phyloP scores from a whole-genome alignment of 2,888 invertebrate species.

The Drosophila testacea region DNA sequence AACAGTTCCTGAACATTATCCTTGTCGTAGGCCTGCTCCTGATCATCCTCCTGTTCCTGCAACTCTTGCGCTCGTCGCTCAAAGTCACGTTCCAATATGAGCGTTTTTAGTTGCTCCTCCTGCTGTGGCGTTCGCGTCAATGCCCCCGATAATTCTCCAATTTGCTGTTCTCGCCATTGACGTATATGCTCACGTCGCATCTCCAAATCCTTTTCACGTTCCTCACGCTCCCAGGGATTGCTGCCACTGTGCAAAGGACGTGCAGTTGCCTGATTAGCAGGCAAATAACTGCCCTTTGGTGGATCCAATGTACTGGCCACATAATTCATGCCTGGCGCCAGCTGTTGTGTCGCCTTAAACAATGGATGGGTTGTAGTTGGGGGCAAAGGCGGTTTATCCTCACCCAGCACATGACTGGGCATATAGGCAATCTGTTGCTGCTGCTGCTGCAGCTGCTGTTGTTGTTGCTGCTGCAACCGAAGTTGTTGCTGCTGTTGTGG shows the following conservation, averaged over 20 bases:
- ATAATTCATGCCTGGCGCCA: constrained; percentile 85
- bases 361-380: constrained; percentile 91
- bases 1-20: constrained; percentile 86
- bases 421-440: constrained; percentile 56
- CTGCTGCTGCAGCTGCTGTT: constrained; percentile 42
- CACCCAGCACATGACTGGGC: constrained; percentile 50
- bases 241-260: constrained; percentile 84
- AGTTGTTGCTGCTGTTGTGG: constrained; percentile 63
- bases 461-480: constrained; percentile 39
- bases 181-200: constrained; percentile 91
- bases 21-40: constrained; percentile 83
- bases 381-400: constrained; percentile 88
- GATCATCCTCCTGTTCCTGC: constrained; percentile 89
- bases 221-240: constrained; percentile 97
- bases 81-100: constrained; percentile 97
- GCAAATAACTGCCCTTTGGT: constrained; percentile 90
- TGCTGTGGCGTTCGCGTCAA: constrained; percentile 91
- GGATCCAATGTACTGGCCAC: constrained; percentile 91
- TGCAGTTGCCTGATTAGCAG: constrained; percentile 70
- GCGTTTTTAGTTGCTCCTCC: constrained; percentile 94
- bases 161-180: constrained; percentile 94
- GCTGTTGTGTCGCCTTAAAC: constrained; percentile 84
- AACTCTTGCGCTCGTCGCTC: constrained; percentile 94
- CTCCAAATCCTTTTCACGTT: constrained; percentile 92
- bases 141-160: constrained; percentile 90